Evolutionary conservation across 92 coral and sea anemone species (phyloP).

Genomic region (Actinernus sp.): DNA sequence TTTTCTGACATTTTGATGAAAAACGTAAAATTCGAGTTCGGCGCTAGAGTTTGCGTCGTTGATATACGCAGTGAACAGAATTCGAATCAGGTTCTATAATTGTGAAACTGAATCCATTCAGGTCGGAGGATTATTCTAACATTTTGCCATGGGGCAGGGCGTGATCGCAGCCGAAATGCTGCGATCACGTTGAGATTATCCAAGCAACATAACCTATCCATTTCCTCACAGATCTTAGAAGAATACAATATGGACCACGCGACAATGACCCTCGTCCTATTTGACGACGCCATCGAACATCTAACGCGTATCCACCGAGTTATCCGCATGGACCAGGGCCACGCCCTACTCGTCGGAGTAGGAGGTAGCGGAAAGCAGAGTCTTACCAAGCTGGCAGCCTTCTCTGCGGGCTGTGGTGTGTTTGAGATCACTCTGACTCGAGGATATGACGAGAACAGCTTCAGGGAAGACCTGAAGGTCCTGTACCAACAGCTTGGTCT

Average conservation of each 20-base stretch:
- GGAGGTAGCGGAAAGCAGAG: slow-evolving; percentile 99
- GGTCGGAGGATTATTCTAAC: too few species aligned
- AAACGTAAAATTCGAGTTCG: too few species aligned
- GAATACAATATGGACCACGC: slow-evolving; percentile 99
- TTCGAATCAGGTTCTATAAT: too few species aligned
- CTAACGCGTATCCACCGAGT: slow-evolving; percentile 99
- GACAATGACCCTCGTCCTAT: slow-evolving; percentile 95
- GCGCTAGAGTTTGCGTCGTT: too few species aligned
- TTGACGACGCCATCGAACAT: slow-evolving; percentile 99
- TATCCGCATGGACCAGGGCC: slow-evolving; percentile 99
- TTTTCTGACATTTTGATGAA: too few species aligned
- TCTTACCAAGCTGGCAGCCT: slow-evolving; percentile 94
- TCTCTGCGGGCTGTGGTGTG: slow-evolving; percentile 97
- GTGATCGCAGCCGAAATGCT: too few species aligned
- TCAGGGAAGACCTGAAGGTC: slow-evolving; percentile 95
- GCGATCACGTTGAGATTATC: too few species aligned
- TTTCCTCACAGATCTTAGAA: slow-evolving; percentile 76
- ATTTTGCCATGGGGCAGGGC: too few species aligned
- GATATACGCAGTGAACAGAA: too few species aligned
- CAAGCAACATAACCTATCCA: too few species aligned
- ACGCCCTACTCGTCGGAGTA: slow-evolving; percentile 97
- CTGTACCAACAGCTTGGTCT: slow-evolving; percentile 91
- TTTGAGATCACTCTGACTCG: slow-evolving; percentile 97
- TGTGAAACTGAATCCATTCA: too few species aligned
- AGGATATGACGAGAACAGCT: slow-evolving; percentile 93